Evolutionary conservation across 2,113 vertebrate species (phyloP).

Genomic region (Leptodactylus fuscus): DNA sequence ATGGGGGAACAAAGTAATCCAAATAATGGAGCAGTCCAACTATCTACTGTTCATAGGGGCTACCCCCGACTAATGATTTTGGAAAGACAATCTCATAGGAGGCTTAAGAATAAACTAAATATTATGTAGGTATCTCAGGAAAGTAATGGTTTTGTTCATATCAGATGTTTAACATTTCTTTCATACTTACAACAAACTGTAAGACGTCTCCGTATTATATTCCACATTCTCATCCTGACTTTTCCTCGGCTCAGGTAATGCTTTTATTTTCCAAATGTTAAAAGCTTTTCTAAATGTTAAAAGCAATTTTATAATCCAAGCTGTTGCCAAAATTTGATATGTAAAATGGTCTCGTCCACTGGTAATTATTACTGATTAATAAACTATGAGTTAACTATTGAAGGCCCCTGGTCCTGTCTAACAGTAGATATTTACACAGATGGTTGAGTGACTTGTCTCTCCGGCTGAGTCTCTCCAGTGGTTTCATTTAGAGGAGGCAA

Average conservation of each 20-base stretch:
- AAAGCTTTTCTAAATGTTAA: conserved; percentile 33
- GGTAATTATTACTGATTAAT: not conserved
- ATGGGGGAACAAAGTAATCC: too few relatives aligned
- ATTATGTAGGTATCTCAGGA: too few relatives aligned
- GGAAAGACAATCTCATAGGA: too few relatives aligned
- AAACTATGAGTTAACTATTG: not conserved
- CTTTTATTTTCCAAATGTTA: conserved; percentile 10
- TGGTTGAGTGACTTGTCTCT: too few relatives aligned
- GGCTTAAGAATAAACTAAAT: too few relatives aligned
- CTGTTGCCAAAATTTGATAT: not conserved
- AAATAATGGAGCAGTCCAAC: too few relatives aligned
- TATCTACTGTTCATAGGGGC: too few relatives aligned
- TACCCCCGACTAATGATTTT: too few relatives aligned
- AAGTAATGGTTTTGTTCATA: too few relatives aligned
- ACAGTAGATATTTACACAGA: not conserved
- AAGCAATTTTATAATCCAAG: not conserved
- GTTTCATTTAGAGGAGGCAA: not conserved
- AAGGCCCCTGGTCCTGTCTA: not conserved
- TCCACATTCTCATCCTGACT: conserved; percentile 8
- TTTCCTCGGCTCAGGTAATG: not conserved
- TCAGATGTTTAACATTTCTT: not conserved
- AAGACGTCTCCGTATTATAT: not conserved
- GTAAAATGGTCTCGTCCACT: conserved; percentile 2
- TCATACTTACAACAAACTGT: not conserved
- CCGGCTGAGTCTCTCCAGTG: not conserved